Evolutionary conservation across 2,888 invertebrate genomes (phyloP), one percentile per base, ranked within the genome.

Genomic region (Nebria brevicollis): DNA sequence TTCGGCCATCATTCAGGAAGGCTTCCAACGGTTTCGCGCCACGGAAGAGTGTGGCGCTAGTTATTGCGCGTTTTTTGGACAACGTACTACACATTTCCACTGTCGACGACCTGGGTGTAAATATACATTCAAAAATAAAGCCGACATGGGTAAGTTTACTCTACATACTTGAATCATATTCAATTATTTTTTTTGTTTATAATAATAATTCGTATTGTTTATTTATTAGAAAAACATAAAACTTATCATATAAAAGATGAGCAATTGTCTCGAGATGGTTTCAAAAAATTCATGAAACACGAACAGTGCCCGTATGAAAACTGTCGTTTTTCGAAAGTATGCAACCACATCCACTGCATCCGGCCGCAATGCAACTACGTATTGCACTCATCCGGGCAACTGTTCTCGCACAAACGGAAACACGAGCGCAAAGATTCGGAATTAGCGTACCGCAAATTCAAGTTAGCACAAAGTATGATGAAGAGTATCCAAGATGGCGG

Each of bases 261-360:
- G 87, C 97, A 98, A 84, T 91, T 99, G 73, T 95, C 96, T 66
- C 94, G 96, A 83, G 98, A 99, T 88, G 98, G 98, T 20, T 99
- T 99, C 91, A 98, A 98, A 90, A 99, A 99, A 89, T 99, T 98
- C 89, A 96, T 98, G 94, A 99, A 99, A 89, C 97, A 97, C 85
- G 98, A 99, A 87, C 92, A 94, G 0, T 99, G 99, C 86, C 95
- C 95, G 0, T 98, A 96, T 90, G 94, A 95, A 65, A 95, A 94
- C 85, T 99, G 99, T 88, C 93, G 97, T 81, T 98, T 98, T 89
- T 98, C 98, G 66, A 93, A 95, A 82, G 96, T 97, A 74, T 97
- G 97, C 91, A 99, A 99, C 90, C 99, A 99, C 89, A 99, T 98
- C 84, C 99, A 99, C 90, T 99, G 99, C 90, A 98, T 99, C 85